A percentile compares a stretch with the other conserved stretches of the same genome.
These are phyloP conservation scores for Sebastes iracundus DNA, from an alignment of 2,797 vertebrate genomes.

Conservation along the genomic window DNA sequence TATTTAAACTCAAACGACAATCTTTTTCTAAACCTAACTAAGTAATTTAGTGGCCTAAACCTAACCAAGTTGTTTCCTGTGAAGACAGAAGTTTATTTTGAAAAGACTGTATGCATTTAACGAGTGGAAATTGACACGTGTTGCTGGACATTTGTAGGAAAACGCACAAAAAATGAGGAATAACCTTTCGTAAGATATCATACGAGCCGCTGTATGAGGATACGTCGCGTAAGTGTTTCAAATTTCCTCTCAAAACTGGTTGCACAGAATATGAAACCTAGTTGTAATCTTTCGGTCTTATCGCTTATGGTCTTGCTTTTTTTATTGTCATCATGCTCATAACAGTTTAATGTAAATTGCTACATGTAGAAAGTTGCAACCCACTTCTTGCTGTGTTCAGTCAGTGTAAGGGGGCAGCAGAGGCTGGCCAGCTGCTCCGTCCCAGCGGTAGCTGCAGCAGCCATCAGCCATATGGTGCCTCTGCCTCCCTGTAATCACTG, in stretches of 20 bases:
- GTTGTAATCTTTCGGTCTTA: background rate
- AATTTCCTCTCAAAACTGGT: background rate
- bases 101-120: too few relatives aligned
- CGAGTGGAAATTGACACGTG: too few relatives aligned
- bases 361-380: background rate
- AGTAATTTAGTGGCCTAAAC: too few relatives aligned
- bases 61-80: too few relatives aligned
- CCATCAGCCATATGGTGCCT: constrained; percentile 42
- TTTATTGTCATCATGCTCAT: background rate
- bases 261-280: background rate
- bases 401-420: background rate
- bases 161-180: rapidly evolving
- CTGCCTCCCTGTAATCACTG: constrained; percentile 22
- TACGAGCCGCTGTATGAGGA: too few relatives aligned
- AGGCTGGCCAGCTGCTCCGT: constrained; percentile 40
- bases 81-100: too few relatives aligned
- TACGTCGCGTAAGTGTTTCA: rapidly evolving
- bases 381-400: background rate
- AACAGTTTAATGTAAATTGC: background rate
- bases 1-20: too few relatives aligned
- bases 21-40: too few relatives aligned
- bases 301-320: background rate
- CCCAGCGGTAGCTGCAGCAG: constrained; percentile 35
- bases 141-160: too few relatives aligned
- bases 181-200: too few relatives aligned